Evolutionary conservation across 2,888 invertebrate species (phyloP).

Genomic region (Busseola fusca): DNA sequence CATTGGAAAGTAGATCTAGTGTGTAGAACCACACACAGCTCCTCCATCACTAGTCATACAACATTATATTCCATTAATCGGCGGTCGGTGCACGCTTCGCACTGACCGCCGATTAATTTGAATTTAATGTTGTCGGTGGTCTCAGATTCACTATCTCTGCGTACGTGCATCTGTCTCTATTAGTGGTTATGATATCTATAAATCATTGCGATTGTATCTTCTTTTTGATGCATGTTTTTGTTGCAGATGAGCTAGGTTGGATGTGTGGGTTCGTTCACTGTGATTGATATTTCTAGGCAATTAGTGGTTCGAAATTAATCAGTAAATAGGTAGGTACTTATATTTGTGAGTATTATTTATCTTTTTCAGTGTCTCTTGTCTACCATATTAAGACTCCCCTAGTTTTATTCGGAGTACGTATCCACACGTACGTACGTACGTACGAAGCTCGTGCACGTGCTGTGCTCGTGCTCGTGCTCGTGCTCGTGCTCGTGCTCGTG

Average conservation of each 20-base stretch:
- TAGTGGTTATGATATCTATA: constrained; percentile 37
- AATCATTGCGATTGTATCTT: constrained; percentile 46
- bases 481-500: too few species aligned
- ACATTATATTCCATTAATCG: constrained; percentile 24
- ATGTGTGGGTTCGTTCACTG: not conserved
- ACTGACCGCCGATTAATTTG: too few species aligned
- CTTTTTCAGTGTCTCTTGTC: not conserved
- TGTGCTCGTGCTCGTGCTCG: too few species aligned
- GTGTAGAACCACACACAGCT: not conserved
- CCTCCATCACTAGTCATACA: constrained; percentile 21
- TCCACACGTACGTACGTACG: too few species aligned
- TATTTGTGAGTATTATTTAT: not conserved
- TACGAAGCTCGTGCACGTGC: too few species aligned
- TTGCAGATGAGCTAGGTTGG: not conserved
- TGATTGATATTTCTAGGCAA: not conserved
- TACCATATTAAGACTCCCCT: not conserved
- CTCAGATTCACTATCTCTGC: constrained; percentile 40
- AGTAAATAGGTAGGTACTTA: not conserved
- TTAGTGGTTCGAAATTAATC: not conserved
- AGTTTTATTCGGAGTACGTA: not conserved
- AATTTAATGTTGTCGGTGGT: constrained; percentile 30
- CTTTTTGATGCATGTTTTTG: constrained; percentile 12
- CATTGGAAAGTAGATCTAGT: constrained; percentile 42
- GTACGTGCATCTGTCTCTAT: constrained; percentile 46
- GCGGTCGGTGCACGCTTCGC: constrained; percentile 4